Base-by-base conservation (phyloP, 2,113 vertebrate species). In the Leucopsar rothschildi region DNA sequence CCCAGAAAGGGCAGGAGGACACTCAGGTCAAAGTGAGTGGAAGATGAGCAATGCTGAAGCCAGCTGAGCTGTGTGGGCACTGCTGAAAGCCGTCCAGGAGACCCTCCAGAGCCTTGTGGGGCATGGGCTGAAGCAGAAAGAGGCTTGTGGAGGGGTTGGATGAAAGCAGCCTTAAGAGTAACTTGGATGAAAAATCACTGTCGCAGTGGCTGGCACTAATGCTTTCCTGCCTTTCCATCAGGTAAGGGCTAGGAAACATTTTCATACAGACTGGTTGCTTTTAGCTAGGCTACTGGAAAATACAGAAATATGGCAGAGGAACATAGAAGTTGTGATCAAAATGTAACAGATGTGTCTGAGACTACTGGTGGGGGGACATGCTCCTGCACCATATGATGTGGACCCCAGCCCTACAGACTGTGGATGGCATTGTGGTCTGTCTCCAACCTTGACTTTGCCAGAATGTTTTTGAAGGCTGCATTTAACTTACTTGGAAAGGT, bases 181-280 rank as follows among this genome's bases (percentile, higher is more conserved):
- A 33, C 27, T 6, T 5, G 11, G 37, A 53, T n/a, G 23, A 31
- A 55, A 70, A 47, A 31, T 23, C 83, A 7, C 45, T 53, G 27
- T 21, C 0, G 0, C 37, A 29, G 19, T n/a, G 49, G 6, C 42
- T 85, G 31, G 20, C 23, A 44, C n/a, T 31, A 44, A 37, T 0
- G 1, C 28, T 82, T 79, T 80, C n/a, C 42, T 76, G 24, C n/a
- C 28, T 72, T 71, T n/a, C 31, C 11, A 21, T 16, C 20, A 20
- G 35, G 8, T 50, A 47, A 57, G 21, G 8, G 4, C 55, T 61
- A 45, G 57, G 15, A 40, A 88, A 50, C 2, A 1, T 50, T 25
- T 55, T 52, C 21, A 44, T 39, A 20, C 4, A 3, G 1, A 17
- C 11, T 47, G 6, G 12, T 49, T 2, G 4, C 28, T 82, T 71